Evolutionary conservation across 2,888 invertebrate species (phyloP).

Genomic region (Drosophila cyrtoloma): DNA sequence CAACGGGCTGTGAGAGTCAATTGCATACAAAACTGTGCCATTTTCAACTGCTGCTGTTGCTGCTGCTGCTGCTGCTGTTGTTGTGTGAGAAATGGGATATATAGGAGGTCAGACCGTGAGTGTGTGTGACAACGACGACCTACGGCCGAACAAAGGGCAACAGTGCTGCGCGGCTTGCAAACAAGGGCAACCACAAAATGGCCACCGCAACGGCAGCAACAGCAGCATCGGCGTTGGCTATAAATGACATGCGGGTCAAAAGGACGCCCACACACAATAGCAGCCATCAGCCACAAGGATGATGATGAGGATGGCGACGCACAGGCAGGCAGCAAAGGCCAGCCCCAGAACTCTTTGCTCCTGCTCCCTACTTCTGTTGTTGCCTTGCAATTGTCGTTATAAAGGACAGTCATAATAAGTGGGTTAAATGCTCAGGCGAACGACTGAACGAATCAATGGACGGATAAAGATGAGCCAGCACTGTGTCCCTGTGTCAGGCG

Average conservation of each 20-base stretch:
- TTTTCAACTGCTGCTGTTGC: constrained; percentile 59
- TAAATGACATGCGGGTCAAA: constrained; percentile 80
- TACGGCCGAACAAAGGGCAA: constrained; percentile 53
- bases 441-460: constrained; percentile 5
- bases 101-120: constrained; percentile 44
- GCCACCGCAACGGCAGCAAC: constrained; percentile 72
- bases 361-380: constrained; percentile 7
- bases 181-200: constrained; percentile 75
- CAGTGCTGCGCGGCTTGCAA: constrained; percentile 52
- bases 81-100: constrained; percentile 22
- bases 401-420: constrained; percentile 80
- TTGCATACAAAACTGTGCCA: constrained; percentile 82
- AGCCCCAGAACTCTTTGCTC: constrained; percentile 9
- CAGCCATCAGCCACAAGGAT: constrained; percentile 32
- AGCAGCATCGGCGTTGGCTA: constrained; percentile 46
- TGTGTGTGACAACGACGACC: constrained; percentile 71
- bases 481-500: constrained; percentile 62
- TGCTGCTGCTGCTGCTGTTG: constrained; percentile 2
- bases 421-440: constrained; percentile 71
- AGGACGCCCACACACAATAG: constrained; percentile 66
- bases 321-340: constrained; percentile 36
- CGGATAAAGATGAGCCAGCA: constrained; percentile 5
- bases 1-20: constrained; percentile 82
- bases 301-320: constrained; percentile 50
- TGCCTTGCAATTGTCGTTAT: constrained; percentile 66